Base-by-base conservation (phyloP, 37 sponge, comb jelly and placozoan genomes). In the Halichondria panicea region DNA sequence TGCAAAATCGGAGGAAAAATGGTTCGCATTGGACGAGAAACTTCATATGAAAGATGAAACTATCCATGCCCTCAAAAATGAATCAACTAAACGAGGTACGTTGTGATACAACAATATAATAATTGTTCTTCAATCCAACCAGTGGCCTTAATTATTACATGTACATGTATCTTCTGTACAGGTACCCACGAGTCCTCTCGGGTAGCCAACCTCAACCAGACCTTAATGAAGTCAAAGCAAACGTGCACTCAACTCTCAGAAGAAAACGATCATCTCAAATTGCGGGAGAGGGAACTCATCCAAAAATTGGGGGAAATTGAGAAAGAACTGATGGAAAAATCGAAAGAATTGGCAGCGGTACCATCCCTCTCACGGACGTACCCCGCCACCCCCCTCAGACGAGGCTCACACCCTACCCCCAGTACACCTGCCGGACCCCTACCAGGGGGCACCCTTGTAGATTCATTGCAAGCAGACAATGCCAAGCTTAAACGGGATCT, bases 131-230 rank as follows among this genome's bases (percentile, higher is more conserved):
- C n/a, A n/a, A n/a, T n/a, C n/a, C n/a, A n/a, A n/a, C n/a, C n/a
- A n/a, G n/a, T n/a, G n/a, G n/a, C n/a, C n/a, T n/a, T n/a, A n/a
- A n/a, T n/a, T n/a, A n/a, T n/a, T n/a, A n/a, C n/a, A n/a, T n/a
- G n/a, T n/a, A n/a, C n/a, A n/a, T n/a, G n/a, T n/a, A n/a, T n/a
- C n/a, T n/a, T n/a, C n/a, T n/a, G n/a, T n/a, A n/a, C n/a, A n/a
- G n/a, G n/a, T n/a, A n/a, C n/a, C 38, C 75, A 78, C 7, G 75
- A 45, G 24, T 73, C 75, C 6, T 79, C 87, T 2, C 65, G 70
- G 25, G 19, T 80, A 6, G 68, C 80, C 58, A 80, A 79, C 40
- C 81, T 86, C 60, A 86, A 72, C 25, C 81, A 79, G 24, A 75
- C 81, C 12, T 70, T 86, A 6, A 59, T 73, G 37, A 68, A 86